A percentile compares a stretch with the other conserved stretches of the same genome.
phyloP scores from a whole-genome alignment of 2,888 invertebrate species.

The Colletes collaris region DNA sequence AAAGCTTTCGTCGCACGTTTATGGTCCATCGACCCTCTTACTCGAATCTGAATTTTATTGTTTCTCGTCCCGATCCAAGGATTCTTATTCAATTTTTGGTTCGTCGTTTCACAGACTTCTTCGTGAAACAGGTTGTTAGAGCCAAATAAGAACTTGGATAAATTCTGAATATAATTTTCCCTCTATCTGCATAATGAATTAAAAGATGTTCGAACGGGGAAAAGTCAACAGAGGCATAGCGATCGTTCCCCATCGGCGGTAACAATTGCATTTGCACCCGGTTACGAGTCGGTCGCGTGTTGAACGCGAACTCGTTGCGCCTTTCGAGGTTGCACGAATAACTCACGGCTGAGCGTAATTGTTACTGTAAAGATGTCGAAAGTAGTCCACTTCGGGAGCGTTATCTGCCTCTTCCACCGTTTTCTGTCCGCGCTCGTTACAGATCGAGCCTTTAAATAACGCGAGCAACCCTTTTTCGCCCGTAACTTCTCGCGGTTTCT shows the following conservation, averaged over 20 bases:
- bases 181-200: not conserved
- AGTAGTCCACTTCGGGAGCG: conserved; percentile 1
- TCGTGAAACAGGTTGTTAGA: too few relatives aligned
- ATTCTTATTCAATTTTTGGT: too few relatives aligned
- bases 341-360: conserved; percentile 7
- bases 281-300: conserved; percentile 28
- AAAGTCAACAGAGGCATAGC: too few relatives aligned
- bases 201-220: not conserved
- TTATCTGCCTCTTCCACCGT: conserved; percentile 3
- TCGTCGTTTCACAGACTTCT: too few relatives aligned
- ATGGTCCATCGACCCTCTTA: not conserved
- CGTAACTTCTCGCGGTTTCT: not conserved
- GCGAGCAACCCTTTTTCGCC: not conserved
- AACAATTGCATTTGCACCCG: conserved; percentile 7
- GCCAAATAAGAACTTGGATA: too few relatives aligned
- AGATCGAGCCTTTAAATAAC: not conserved
- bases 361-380: conserved; percentile 20
- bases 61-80: too few relatives aligned
- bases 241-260: not conserved
- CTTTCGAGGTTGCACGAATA: conserved; percentile 18
- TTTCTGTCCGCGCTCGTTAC: not conserved
- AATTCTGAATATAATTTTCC: too few relatives aligned
- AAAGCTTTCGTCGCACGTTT: not conserved
- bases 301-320: conserved; percentile 32
- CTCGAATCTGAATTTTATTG: too few relatives aligned